A percentile compares a stretch with the other conserved stretches of the same genome.
phyloP scores from a whole-genome alignment of 2,113 vertebrate species.

The Phyllostomus hastatus region DNA sequence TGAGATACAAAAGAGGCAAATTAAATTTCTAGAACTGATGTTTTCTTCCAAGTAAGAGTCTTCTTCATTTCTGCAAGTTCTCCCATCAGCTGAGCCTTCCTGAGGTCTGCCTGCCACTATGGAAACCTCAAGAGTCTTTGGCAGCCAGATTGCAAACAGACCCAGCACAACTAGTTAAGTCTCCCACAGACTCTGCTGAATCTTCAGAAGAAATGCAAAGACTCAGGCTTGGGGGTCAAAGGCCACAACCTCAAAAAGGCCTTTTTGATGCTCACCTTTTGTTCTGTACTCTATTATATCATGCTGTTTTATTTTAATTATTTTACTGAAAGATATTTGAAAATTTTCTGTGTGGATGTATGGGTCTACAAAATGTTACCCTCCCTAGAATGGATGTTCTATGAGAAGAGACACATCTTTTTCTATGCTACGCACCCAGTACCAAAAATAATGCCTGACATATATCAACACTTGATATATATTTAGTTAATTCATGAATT shows the following conservation, averaged over 20 bases:
- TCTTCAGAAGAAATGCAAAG: not conserved
- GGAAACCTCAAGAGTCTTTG: not conserved
- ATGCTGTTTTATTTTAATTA: not conserved
- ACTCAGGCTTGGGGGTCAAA: not conserved
- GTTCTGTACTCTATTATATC: fast-evolving
- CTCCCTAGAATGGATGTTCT: not conserved
- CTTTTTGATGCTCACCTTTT: not conserved
- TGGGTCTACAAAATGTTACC: not conserved
- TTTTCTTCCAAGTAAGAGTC: not conserved
- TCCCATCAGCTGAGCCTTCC: not conserved
- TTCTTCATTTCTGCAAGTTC: not conserved
- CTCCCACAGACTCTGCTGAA: not conserved
- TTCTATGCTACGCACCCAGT: not conserved
- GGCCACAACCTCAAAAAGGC: not conserved
- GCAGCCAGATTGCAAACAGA: not conserved
- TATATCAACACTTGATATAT: not conserved
- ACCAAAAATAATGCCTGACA: not conserved
- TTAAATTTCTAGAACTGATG: not conserved
- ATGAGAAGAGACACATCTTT: not conserved
- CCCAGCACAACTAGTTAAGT: not conserved
- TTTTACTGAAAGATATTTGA: not conserved
- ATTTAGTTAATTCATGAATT: not conserved
- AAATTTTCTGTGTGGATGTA: not conserved
- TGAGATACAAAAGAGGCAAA: not conserved
- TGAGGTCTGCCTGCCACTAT: not conserved